Percentiles rank a stretch among this genome's conserved stretches.
These are phyloP conservation scores for Synanthedon andrenaeformis DNA, from an alignment of 2,888 invertebrate genomes.

Conservation along the genomic window DNA sequence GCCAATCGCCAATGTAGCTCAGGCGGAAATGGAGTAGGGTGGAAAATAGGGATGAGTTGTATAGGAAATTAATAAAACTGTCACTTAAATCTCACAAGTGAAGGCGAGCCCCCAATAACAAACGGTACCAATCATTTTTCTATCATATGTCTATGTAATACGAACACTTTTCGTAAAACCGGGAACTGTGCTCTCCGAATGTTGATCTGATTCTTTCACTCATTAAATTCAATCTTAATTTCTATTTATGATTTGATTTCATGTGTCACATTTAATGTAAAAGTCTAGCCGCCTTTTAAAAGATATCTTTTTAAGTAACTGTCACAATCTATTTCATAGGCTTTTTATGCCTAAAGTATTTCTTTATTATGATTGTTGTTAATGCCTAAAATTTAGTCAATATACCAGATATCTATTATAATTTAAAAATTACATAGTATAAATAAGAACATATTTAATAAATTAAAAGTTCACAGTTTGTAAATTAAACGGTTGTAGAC, in stretches of 20 bases:
- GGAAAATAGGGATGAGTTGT: slow-evolving; percentile 57
- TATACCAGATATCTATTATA: no score
- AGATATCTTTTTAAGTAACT: no score
- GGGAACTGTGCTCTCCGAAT: slow-evolving; percentile 9
- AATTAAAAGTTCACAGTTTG: no score
- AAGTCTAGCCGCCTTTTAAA: no score
- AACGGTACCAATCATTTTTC: slow-evolving; percentile 24
- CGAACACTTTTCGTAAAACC: slow-evolving; percentile 20
- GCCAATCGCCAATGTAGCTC: slow-evolving; percentile 42
- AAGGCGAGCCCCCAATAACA: slow-evolving; percentile 46
- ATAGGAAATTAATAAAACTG: slow-evolving; percentile 82
- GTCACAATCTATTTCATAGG: no score
- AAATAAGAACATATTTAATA: no score
- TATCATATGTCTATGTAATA: slow-evolving; percentile 26
- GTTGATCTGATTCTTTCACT: slow-evolving; percentile 37
- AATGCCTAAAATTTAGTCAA: no score
- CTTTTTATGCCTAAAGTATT: no score
- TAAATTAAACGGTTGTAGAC: no score
- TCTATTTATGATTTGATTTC: slow-evolving; percentile 6
- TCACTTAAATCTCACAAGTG: slow-evolving; percentile 74
- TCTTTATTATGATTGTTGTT: no score
- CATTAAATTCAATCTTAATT: slow-evolving; percentile 60
- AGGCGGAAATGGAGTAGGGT: slow-evolving; percentile 57
- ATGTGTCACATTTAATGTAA: no score
- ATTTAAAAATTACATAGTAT: no score